phyloP scores from a whole-genome alignment of 2,797 vertebrate genomes.

The Cryptoprocta ferox region DNA sequence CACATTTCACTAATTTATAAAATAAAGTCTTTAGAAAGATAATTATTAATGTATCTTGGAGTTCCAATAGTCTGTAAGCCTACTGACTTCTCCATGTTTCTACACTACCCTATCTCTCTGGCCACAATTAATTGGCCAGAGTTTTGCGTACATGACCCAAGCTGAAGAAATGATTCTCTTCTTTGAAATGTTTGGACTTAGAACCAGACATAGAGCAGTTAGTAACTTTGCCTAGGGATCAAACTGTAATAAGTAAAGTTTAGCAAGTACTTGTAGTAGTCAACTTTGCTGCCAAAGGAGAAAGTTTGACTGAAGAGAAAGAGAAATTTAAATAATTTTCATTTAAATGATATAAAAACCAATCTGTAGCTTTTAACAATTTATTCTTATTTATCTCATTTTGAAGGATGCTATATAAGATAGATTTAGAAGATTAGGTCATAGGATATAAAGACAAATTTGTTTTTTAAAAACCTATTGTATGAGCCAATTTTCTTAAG shows the following conservation, averaged over 20 bases:
- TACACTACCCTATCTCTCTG: background rate
- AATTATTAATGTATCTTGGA: background rate
- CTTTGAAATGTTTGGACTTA: conserved; percentile 24
- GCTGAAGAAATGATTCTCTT: background rate
- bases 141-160: background rate
- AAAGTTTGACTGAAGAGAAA: background rate
- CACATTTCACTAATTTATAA: background rate
- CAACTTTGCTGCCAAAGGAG: background rate
- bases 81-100: background rate
- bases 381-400: conserved; percentile 50
- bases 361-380: background rate
- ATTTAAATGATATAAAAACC: conserved; percentile 45
- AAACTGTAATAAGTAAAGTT: background rate
- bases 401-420: background rate
- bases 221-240: background rate
- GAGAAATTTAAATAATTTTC: background rate
- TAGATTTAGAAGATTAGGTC: conserved; percentile 56
- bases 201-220: background rate
- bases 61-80: background rate
- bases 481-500: conserved; percentile 50
- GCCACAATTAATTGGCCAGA: background rate
- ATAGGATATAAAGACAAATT: background rate
- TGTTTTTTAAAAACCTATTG: conserved; percentile 3
- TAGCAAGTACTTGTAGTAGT: background rate
- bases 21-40: background rate